Base-by-base conservation (phyloP, 2,113 vertebrate species). In the Mormyrus iriodes region DNA sequence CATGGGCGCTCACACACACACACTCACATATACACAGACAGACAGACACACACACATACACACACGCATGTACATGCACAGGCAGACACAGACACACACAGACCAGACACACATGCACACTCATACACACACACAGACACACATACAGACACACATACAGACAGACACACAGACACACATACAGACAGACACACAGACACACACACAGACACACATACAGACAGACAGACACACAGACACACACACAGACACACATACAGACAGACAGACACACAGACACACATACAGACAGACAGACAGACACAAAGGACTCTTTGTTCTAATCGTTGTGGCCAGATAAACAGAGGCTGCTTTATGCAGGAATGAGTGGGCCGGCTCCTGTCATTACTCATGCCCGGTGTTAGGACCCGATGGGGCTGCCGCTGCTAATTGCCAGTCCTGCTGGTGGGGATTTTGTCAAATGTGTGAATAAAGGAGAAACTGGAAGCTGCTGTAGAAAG, bases 261-360 rank as follows among this genome's bases (percentile, higher is more conserved):
- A 79, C 7, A 88, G 12, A 55, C 51, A 19, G 7, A 69, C 42
- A 58, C 0, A 21, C 46, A 51, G 17, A 13, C 42, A 85, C 27
- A 76, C 69, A 2, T 0, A 76, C 69, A 76, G 24, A 76, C 69
- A 76, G 3, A 85, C 8, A 86, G n/a, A 52, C 48, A n/a, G 27
- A 87, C 61, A 69, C 35, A 82, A 73, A 86, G 10, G 48, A 44
- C 42, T 27, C 31, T 86, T 86, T 86, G 84, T 86, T 86, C 49
- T 85, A 52, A 86, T 52, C 35, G 84, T 86, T 31, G 44, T 31
- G 49, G 48, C 48, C 9, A 52, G 17, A 51, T 48, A 17, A 52
- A 53, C 6, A 15, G 49, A 52, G 84, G 49, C n/a, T 27, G n/a
- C 49, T 86, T 12, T 27, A 31, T 35, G 42, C 85, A 52, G 46